A percentile compares a stretch with the other conserved stretches of the same genome.
phyloP scores from a whole-genome alignment of 1,140 invertebrate genomes.

The Alviniconcha marisindica region DNA sequence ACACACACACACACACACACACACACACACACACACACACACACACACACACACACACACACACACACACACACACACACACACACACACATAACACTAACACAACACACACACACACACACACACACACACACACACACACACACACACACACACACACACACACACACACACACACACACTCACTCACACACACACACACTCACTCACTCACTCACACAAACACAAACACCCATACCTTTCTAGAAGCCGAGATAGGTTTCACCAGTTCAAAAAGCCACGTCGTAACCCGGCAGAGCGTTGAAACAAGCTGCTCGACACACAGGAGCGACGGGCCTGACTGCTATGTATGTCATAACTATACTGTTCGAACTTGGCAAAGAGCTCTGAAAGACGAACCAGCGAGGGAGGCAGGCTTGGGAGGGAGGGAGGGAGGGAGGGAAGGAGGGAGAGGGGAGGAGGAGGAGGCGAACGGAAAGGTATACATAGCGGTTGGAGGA shows the following conservation, averaged over 20 bases:
- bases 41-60: background rate
- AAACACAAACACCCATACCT: background rate
- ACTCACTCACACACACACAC: background rate
- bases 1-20: background rate
- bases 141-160: too few relatives aligned
- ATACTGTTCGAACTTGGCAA: background rate
- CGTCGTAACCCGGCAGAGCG: background rate
- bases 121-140: background rate
- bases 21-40: background rate
- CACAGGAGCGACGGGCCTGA: background rate
- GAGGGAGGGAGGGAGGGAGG: too few relatives aligned
- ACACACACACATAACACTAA: too few relatives aligned
- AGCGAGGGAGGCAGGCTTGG: background rate
- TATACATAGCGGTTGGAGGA: too few relatives aligned
- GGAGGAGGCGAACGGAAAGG: too few relatives aligned
- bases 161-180: too few relatives aligned
- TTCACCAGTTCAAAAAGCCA: background rate
- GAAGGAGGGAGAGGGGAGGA: too few relatives aligned
- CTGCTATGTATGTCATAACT: background rate
- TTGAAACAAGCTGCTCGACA: background rate
- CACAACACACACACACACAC: too few relatives aligned
- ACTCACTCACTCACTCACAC: background rate
- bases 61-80: background rate
- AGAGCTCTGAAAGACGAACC: background rate
- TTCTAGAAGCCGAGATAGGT: background rate